Evolutionary conservation across 2,888 invertebrate genomes (phyloP).

Genomic region (Apamea epomidion): DNA sequence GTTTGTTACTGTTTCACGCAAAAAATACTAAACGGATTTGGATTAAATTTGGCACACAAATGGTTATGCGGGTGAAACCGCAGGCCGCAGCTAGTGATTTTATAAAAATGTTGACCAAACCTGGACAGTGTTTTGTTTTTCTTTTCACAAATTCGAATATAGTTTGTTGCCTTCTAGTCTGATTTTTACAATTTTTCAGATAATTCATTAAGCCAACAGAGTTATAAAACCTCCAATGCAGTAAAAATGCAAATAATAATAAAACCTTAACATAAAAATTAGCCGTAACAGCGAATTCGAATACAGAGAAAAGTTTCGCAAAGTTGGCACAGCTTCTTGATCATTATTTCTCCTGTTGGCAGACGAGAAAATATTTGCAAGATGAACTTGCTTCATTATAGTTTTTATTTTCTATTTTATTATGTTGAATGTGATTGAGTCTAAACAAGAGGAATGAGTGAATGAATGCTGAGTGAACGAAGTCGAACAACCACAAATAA

Average conservation of each 20-base stretch:
- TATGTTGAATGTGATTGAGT: conserved; percentile 84
- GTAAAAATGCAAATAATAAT: conserved; percentile 61
- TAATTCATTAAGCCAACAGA: conserved; percentile 35
- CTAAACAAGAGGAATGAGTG: conserved; percentile 84
- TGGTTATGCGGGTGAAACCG: too few relatives aligned
- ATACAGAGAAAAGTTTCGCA: conserved; percentile 65
- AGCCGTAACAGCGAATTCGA: conserved; percentile 70
- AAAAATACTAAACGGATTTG: too few relatives aligned
- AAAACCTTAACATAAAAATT: conserved; percentile 74
- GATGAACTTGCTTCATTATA: conserved; percentile 85
- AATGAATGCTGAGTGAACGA: conserved; percentile 76
- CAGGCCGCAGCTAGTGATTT: background rate
- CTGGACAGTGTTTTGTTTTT: background rate
- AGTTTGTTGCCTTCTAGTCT: background rate
- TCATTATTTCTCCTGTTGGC: conserved; percentile 76
- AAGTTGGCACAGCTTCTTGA: conserved; percentile 69
- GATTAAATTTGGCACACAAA: too few relatives aligned
- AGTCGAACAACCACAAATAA: conserved; percentile 78
- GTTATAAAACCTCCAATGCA: conserved; percentile 41
- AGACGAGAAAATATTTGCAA: conserved; percentile 85
- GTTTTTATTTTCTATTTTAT: conserved; percentile 86
- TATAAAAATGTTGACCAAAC: background rate
- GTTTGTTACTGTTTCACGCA: too few relatives aligned
- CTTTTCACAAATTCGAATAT: background rate
- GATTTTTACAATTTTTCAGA: conserved; percentile 20